phyloP scores from a whole-genome alignment of 2,113 vertebrate genomes.

The Parotia lawesii region DNA sequence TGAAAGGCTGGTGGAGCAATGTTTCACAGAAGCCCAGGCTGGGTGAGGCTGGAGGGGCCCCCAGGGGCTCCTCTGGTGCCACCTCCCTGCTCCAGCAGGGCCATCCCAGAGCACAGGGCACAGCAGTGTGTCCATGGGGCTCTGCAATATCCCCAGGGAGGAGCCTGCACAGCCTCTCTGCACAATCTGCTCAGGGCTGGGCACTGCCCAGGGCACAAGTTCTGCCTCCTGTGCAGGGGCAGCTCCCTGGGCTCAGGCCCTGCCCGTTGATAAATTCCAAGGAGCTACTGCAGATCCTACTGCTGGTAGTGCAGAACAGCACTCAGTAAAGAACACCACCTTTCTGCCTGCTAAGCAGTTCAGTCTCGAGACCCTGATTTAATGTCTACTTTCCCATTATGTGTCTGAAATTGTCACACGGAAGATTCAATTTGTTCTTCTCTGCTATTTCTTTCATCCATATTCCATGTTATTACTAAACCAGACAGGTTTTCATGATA shows the following conservation, averaged over 20 bases:
- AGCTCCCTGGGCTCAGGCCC: background rate
- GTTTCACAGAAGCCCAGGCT: accelerated
- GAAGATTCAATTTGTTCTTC: background rate
- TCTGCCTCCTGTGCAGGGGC: background rate
- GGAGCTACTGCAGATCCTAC: background rate
- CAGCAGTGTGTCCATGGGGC: background rate
- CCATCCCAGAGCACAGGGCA: background rate
- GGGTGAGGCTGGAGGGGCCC: background rate
- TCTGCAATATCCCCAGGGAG: background rate
- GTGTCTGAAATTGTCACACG: background rate
- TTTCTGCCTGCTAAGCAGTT: background rate
- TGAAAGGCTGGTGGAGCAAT: background rate
- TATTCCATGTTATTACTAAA: background rate
- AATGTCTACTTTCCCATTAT: background rate
- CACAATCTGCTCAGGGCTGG: background rate
- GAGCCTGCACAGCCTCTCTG: background rate
- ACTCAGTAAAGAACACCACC: background rate
- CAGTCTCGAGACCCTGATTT: background rate
- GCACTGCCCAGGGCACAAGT: background rate
- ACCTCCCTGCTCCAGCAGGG: background rate
- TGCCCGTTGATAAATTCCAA: background rate
- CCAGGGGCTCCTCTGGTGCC: background rate
- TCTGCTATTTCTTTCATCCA: background rate
- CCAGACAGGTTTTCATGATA: background rate
- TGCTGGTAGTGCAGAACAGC: background rate